These are phyloP conservation scores for Suricata suricatta DNA, from an alignment of 2,113 vertebrate genomes.

Conservation along the genomic window DNA sequence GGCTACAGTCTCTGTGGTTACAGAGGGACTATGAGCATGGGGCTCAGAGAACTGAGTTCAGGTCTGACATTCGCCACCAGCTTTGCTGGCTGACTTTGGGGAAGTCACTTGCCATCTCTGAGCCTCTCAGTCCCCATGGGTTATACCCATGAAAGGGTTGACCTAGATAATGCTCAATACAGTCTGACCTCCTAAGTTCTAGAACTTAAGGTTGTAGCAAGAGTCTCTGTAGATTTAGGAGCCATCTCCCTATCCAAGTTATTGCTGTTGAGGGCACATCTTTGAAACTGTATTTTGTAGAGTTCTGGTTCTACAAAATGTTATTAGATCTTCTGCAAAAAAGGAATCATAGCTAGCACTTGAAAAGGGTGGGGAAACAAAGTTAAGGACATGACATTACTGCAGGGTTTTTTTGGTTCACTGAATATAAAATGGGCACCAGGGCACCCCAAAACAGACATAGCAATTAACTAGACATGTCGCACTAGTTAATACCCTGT, in stretches of 20 bases:
- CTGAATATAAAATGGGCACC: background rate
- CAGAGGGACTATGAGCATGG: background rate
- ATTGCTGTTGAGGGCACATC: background rate
- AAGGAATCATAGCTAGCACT: background rate
- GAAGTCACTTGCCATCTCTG: background rate
- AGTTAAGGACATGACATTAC: background rate
- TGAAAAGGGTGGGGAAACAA: background rate
- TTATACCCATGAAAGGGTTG: background rate
- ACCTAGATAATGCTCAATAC: background rate
- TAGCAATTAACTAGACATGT: background rate
- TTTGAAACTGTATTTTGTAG: background rate
- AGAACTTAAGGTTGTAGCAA: background rate
- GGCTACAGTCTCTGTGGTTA: background rate
- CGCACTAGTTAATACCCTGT: background rate
- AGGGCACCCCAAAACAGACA: background rate
- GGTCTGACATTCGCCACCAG: background rate
- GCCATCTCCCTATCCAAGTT: background rate
- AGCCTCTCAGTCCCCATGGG: background rate
- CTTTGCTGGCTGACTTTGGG: background rate
- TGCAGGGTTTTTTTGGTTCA: background rate
- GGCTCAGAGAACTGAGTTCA: background rate
- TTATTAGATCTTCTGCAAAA: background rate
- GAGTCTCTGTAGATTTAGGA: conserved; percentile 5
- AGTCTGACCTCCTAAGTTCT: background rate
- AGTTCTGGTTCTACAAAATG: background rate